Base-by-base conservation (phyloP, 2,113 vertebrate species). In the Oenanthe melanoleuca region DNA sequence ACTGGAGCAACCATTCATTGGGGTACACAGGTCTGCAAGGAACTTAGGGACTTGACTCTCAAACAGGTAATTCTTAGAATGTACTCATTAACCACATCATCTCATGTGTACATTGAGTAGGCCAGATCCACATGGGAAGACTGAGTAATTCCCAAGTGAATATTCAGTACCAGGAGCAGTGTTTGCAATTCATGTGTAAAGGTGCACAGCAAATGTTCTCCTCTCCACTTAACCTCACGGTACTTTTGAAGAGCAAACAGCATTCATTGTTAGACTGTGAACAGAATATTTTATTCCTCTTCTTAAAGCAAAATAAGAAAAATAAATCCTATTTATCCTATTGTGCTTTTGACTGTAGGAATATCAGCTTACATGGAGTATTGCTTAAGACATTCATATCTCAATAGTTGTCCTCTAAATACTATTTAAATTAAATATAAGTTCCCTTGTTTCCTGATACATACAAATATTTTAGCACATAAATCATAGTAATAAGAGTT, bases 401-500 rank as follows among this genome's bases (percentile, higher is more conserved):
- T 89, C 69, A 38, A 2, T 59, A 65, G 16, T 25, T 75, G 29
- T 77, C 19, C 42, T 73, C 59, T 73, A 55, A 94, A 78, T 34
- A 25, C 2, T 73, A 25, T 70, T 88, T 47, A 77, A 88, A 82
- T 45, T 49, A 47, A 82, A 59, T n/a, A 9, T 21, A 77, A 59
- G n/a, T 81, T 93, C 16, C 6, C 28, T 75, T 72, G 16, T 70
- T 94, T 82, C 52, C 60, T 75, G 72, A 88, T 34, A 26, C 31
- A 28, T 59, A 86, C 15, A 37, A 14, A 7, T 69, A 75, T 95
- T 88, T 94, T 86, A 82, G 34, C 81, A 80, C 15, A 52, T 31
- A 86, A 70, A 77, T 89, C 55, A 44, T 80, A 50, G 29, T 66
- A 80, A 64, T 70, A 86, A 63, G 47, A 65, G 24, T 50, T 69